phyloP scores from a whole-genome alignment of 2,797 vertebrate species.

The Sebastes kiyomatsui region DNA sequence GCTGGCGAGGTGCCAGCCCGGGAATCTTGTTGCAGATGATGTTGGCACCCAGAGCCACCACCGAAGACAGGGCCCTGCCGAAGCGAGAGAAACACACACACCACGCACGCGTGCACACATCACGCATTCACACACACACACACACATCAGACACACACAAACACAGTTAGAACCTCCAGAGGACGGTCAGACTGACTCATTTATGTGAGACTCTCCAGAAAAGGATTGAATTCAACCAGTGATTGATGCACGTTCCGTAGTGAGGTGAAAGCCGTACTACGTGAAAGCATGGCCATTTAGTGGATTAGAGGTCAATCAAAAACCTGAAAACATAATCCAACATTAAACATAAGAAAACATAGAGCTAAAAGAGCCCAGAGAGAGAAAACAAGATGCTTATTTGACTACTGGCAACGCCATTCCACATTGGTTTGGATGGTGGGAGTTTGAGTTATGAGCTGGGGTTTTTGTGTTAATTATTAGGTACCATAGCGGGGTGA shows the following conservation, averaged over 20 bases:
- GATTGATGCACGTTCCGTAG: slow-evolving; percentile 60
- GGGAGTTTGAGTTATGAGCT: slow-evolving; percentile 58
- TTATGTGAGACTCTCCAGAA: slow-evolving; percentile 54
- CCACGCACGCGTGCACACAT: slow-evolving; percentile 11
- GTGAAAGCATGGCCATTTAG: slow-evolving; percentile 45
- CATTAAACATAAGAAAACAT: slow-evolving; percentile 31
- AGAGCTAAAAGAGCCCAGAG: slow-evolving; percentile 29
- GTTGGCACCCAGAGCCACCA: slow-evolving; percentile 99
- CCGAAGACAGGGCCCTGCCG: slow-evolving; percentile 95
- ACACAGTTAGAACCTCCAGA: slow-evolving; percentile 47
- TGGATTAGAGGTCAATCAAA: slow-evolving; percentile 59
- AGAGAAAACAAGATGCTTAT: slow-evolving; percentile 66
- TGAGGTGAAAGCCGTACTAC: slow-evolving; percentile 44
- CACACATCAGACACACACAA: slow-evolving; percentile 24
- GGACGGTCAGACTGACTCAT: slow-evolving; percentile 62
- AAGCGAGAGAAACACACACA: slow-evolving; percentile 48
- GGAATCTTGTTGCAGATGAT: slow-evolving; percentile 99
- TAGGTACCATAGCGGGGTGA: slow-evolving; percentile 71
- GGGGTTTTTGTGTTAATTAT: slow-evolving; percentile 73
- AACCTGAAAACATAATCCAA: slow-evolving; percentile 49
- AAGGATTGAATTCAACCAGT: slow-evolving; percentile 58
- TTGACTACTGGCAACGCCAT: slow-evolving; percentile 62
- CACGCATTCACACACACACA: background rate
- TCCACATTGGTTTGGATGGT: slow-evolving; percentile 69
- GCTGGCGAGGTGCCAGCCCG: slow-evolving; percentile 96